phyloP scores from a whole-genome alignment of 2,113 vertebrate species.

The Elanoides forficatus region DNA sequence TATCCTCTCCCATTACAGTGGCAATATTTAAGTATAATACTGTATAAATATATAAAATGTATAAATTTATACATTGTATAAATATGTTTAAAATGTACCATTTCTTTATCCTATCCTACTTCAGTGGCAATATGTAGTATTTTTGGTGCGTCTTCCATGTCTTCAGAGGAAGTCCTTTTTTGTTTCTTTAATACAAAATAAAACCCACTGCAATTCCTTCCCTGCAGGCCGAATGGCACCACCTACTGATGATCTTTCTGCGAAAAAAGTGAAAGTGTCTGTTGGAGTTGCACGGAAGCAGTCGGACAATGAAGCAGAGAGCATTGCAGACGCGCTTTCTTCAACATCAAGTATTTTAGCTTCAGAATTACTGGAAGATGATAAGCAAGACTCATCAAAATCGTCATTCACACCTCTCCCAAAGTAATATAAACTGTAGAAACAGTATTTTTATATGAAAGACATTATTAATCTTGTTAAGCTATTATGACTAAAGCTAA shows the following conservation, averaged over 20 bases:
- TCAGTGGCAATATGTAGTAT: background rate
- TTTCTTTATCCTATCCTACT: background rate
- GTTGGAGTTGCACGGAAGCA: constrained; percentile 87
- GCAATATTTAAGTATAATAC: background rate
- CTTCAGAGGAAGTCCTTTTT: background rate
- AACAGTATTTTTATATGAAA: background rate
- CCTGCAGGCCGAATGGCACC: constrained; percentile 90
- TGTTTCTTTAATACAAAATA: background rate
- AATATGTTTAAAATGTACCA: background rate
- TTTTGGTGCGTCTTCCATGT: background rate
- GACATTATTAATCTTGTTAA: background rate
- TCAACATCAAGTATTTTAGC: constrained; percentile 81
- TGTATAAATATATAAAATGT: background rate
- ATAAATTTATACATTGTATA: background rate
- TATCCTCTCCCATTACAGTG: background rate
- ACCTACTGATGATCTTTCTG: constrained; percentile 82
- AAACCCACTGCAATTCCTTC: background rate
- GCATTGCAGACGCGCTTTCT: constrained; percentile 71
- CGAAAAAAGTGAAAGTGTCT: constrained; percentile 90
- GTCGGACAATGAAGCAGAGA: constrained; percentile 84
- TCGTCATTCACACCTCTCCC: constrained; percentile 68
- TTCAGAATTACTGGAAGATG: constrained; percentile 86
- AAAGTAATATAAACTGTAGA: constrained; percentile 64
- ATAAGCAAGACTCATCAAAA: constrained; percentile 80
- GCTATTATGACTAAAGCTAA: background rate